Percentiles rank a stretch among this genome's conserved stretches.
Conservation (phyloP, 2,888 invertebrate species). For the Cantharis lateralis region DNA sequence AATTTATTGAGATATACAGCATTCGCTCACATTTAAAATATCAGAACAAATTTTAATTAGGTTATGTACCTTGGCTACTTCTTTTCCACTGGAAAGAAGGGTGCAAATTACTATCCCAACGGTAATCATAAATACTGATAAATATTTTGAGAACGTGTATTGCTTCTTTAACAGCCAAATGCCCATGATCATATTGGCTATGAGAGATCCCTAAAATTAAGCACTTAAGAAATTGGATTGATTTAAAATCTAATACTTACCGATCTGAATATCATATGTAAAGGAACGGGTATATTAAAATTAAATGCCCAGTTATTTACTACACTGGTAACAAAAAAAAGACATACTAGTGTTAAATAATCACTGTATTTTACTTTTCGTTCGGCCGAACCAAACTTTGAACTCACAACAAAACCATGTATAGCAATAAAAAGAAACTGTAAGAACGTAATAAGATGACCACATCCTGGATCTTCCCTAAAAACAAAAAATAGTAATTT, state of each 20-base stretch:
- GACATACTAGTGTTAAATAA: constrained; percentile 79
- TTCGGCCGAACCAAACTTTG: constrained; percentile 80
- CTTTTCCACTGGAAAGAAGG: constrained; percentile 74
- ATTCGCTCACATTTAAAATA: too few relatives aligned
- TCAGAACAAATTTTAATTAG: neutral
- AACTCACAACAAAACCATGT: constrained; percentile 85
- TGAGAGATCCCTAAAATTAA: constrained; percentile 82
- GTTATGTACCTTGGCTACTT: constrained; percentile 55
- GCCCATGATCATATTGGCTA: constrained; percentile 96
- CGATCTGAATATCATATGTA: constrained; percentile 98
- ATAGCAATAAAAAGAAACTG: constrained; percentile 91
- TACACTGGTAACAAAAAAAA: constrained; percentile 92
- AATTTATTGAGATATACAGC: neutral
- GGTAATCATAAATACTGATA: constrained; percentile 92
- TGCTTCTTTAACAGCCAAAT: constrained; percentile 83
- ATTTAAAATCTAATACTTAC: constrained; percentile 58
- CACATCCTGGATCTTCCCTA: constrained; percentile 88
- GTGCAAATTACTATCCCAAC: constrained; percentile 92
- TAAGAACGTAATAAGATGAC: constrained; percentile 93
- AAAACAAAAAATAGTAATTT: constrained; percentile 7
- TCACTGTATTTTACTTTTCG: constrained; percentile 77
- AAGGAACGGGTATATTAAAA: constrained; percentile 96
- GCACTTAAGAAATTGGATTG: constrained; percentile 10
- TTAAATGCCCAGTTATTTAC: constrained; percentile 94
- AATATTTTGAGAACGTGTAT: constrained; percentile 82